Evolutionary conservation across 2,113 vertebrate genomes (phyloP).

Genomic region (Mungos mungo): DNA sequence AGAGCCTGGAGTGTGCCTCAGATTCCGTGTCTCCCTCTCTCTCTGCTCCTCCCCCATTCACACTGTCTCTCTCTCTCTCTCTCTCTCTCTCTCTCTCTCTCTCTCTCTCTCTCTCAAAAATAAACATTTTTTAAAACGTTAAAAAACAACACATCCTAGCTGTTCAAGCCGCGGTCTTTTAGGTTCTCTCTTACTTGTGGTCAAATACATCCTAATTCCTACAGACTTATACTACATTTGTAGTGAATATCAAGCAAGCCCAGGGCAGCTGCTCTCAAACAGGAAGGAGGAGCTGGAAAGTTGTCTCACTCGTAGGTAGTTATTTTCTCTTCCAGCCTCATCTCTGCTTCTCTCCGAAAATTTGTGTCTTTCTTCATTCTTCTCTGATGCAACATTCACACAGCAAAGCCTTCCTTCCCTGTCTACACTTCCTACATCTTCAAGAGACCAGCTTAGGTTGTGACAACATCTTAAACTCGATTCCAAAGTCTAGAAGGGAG

Average conservation of each 20-base stretch:
- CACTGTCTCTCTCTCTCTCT: no score
- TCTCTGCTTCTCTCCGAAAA: background rate
- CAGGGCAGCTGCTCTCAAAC: background rate
- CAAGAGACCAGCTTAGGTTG: background rate
- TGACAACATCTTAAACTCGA: background rate
- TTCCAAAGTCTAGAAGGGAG: background rate
- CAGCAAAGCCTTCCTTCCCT: background rate
- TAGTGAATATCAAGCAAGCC: background rate
- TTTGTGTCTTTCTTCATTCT: background rate
- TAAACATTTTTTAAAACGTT: no score
- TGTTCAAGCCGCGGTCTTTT: background rate
- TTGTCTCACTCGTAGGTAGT: background rate
- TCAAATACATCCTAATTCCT: background rate
- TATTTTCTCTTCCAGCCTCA: background rate
- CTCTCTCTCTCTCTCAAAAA: no score
- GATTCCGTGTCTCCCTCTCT: no score
- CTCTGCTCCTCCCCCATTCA: no score
- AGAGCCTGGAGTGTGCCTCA: no score
- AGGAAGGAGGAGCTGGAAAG: background rate
- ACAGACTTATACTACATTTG: background rate
- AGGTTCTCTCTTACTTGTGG: background rate
- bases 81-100: no score
- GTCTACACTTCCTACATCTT: background rate
- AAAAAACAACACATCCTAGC: background rate
- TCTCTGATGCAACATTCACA: background rate